Evolutionary conservation across 2,797 vertebrate species (phyloP), one percentile per base, ranked within the genome.

Genomic region (Sebastolobus altivelis): DNA sequence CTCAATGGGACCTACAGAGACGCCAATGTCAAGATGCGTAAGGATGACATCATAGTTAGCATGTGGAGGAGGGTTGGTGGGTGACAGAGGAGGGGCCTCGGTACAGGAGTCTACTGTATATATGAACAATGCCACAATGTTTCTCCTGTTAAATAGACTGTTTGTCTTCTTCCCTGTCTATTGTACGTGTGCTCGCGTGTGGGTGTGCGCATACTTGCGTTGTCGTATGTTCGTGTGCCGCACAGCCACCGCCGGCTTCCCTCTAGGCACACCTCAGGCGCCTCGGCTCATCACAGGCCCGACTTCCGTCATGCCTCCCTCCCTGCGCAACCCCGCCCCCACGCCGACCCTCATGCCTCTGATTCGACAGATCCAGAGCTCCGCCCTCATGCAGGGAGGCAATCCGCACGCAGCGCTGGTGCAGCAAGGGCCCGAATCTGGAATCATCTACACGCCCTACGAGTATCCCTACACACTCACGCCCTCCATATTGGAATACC

Each of bases 1-100:
- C 96, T 99, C 92, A 99, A 99, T 33, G 98, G 98, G 95, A 99
- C 98, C 80, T 99, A 99, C 96, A 96, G 98, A 96, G 98, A 99
- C 75, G 98, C 98, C 96, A 99, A 99, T 96, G 95, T 99, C 94
- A 99, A 99, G 97, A 98, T 97, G 95, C 96, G 98, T 99, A 99
- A 99, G 98, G 88, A 92, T 87, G 90, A 93, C 88, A 87, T 92
- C 89, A 92, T 80, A 80, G 72, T 63, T 84, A 70, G 60, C 72
- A 77, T 87, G 85, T 83, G 90, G 87, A 87, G 83, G 90, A 84
- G 88, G 88, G 87, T 62, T 79, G 84, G 90, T 87, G 90, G 87
- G 89, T 78, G 86, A 89, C 82, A 81, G 56, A 82, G 89, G 82
- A 88, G 76, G 90, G 86, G 73, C 85, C 87, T 84, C 2, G 62